Base-by-base conservation (phyloP, 1,140 invertebrate genomes). In the Drosophila ananassae region DNA sequence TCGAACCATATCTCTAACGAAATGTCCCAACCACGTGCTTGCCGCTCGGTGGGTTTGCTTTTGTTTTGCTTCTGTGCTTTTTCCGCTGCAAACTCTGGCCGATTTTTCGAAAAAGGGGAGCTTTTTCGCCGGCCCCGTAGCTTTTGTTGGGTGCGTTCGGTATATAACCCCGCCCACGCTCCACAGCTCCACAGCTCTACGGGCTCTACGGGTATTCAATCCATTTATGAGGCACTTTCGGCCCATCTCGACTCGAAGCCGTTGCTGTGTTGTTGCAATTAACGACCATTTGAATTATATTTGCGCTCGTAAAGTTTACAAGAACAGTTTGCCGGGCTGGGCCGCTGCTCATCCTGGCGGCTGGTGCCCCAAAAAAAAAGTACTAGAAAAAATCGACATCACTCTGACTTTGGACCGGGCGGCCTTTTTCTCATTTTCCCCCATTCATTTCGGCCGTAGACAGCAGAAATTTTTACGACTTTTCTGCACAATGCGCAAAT, bases 241-340 rank as follows among this genome's bases (percentile, higher is more conserved):
- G 75, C 76, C 80, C 79, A 79, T 84, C 79, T 76, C 50, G 55
- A 68, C 62, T 73, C 67, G 41, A 60, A 67, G 73, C 47, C 73
- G 39, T 67, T 56, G 75, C 73, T 71, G 73, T 71, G 73, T 90
- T 87, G 73, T 87, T 90, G 82, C 83, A 87, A 90, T 90, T 90
- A 90, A 90, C 90, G 87, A 67, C 79, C 87, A 84, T 90, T 90
- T 90, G 87, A 90, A 90, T 90, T 90, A 90, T 90, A 90, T 90
- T 90, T 90, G 87, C 67, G 87, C 89, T 90, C 87, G 82, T 90
- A 90, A 90, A 90, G 79, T 90, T 90, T 90, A 90, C 87, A 90
- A 90, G 79, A 90, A 90, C 85, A 77, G 79, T 77, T 80, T 75
- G 77, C 77, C 72, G 76, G 66, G 17, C 66, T 73, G 10, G 34